These are phyloP conservation scores for Vanessa cardui DNA, from an alignment of 2,888 invertebrate species.

Conservation along the genomic window DNA sequence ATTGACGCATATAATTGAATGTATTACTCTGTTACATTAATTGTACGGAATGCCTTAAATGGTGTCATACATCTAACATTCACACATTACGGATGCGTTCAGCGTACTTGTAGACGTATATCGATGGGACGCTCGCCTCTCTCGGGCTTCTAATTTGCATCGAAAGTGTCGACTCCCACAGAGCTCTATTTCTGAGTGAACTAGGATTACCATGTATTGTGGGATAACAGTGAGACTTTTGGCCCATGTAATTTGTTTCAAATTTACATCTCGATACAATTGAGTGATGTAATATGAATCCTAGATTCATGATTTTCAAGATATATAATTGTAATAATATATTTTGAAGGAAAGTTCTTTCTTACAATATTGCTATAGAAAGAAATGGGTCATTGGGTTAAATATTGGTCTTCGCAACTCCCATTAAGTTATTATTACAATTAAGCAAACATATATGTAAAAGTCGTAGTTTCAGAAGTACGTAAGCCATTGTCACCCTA, in stretches of 20 bases:
- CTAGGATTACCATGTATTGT: background rate
- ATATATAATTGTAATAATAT: no score
- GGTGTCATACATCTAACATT: background rate
- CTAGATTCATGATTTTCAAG: no score
- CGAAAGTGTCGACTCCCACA: conserved; percentile 19
- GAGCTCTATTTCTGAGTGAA: conserved; percentile 1
- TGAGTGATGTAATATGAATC: no score
- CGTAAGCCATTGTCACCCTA: background rate
- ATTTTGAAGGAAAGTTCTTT: no score
- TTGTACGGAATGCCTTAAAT: background rate
- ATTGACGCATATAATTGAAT: no score
- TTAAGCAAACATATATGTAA: background rate
- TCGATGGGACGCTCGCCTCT: background rate
- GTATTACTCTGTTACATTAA: background rate
- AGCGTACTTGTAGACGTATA: conserved; percentile 4
- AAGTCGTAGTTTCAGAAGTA: no score
- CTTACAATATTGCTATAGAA: no score
- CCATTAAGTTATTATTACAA: background rate
- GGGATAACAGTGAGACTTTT: background rate
- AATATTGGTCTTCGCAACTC: no score
- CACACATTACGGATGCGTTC: conserved; percentile 6
- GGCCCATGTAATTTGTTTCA: no score
- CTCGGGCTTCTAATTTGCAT: conserved; percentile 17
- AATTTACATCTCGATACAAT: no score
- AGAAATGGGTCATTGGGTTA: no score